Evolutionary conservation across 2,797 vertebrate species (phyloP), one percentile per base, ranked within the genome.

Genomic region (Callimico goeldii): DNA sequence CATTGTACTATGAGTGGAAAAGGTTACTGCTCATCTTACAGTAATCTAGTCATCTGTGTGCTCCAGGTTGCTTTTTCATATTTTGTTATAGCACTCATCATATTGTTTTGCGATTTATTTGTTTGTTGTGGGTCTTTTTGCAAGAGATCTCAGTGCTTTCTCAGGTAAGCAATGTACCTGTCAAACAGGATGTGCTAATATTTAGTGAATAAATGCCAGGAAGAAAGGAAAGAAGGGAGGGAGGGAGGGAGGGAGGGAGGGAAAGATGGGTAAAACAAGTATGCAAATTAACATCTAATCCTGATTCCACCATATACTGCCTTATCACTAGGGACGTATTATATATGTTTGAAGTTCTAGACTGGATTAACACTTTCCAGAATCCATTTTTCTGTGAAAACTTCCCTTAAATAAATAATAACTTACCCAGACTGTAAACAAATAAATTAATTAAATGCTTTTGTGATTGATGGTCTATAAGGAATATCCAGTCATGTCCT

Each of bases 351-450:
- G 92, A 73, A 20, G 5, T 57, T 94, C 50, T 95, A 17, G 24
- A 64, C 41, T 64, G 48, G 33, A 24, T 58, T 14, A 76, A 33
- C 19, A 36, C 33, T 95, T 77, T 64, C 57, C 17, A 12, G 73
- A 91, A n/a, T 85, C 14, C 75, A 58, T 52, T 88, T 72, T 67
- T 39, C 57, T 28, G 14, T 75, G 36, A 17, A 88, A 88, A 94
- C 26, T 79, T 86, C n/a, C 26, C 76, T 67, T 67, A 81, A 85
- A 61, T 79, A 92, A 92, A 52, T 76, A 88, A 92, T 83, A 96
- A 39, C 43, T 86, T 84, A 61, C 20, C 13, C 41, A 93, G 24
- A 22, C 58, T 86, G 24, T 36, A n/a, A 87, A 19, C 57, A 82
- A 97, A 52, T 58, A 61, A 85, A 80, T 50, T 19, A 30, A 11